Base-by-base conservation (phyloP, 2,113 vertebrate genomes). In the Micronisus gabar region DNA sequence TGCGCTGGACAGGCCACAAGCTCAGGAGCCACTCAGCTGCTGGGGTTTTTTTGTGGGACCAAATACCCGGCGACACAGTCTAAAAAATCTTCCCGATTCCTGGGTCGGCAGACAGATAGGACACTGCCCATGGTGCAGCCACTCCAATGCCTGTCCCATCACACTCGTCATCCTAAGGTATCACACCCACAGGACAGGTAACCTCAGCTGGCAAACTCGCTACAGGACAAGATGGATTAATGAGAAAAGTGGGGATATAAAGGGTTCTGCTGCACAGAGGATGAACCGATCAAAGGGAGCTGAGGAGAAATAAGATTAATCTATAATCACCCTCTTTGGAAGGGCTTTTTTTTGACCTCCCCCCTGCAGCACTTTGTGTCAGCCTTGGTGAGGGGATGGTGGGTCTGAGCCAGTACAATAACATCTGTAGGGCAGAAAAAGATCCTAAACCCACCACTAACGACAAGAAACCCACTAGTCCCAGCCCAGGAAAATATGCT, bases 91-190 rank as follows among this genome's bases (percentile, higher is more conserved):
- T 25, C 52, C 79, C 27, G 2, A 13, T 16, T 15, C 34, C 34
- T 6, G 1, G 52, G 52, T 17, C 1, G 3, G 41, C 21, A 7
- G 34, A 16, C 8, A 2, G 53, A 32, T 0, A 22, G 41, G 79
- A n/a, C 41, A 1, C 52, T 38, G 52, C 52, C 52, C 6, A 2
- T 1, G 1, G 26, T 43, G 38, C 52, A 53, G 52, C 52, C 26
- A 10, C 27, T 53, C 52, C 2, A 2, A 13, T 7, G 11, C 52
- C 71, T 10, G 71, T 30, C 38, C 70, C 50, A 41, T 12, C 50
- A 40, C 45, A 16, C 23, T 20, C 11, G 1, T 43, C 62, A 19
- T 11, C 50, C 20, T 27, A 13, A 48, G 45, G 47, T 47, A 50
- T 52, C 47, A 2, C 50, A 14, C 25, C 13, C 26, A 1, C 5